A percentile compares a stretch with the other conserved stretches of the same genome.
These are phyloP conservation scores for Pterocles burchelli DNA, from an alignment of 2,113 vertebrate species.

Conservation along the genomic window DNA sequence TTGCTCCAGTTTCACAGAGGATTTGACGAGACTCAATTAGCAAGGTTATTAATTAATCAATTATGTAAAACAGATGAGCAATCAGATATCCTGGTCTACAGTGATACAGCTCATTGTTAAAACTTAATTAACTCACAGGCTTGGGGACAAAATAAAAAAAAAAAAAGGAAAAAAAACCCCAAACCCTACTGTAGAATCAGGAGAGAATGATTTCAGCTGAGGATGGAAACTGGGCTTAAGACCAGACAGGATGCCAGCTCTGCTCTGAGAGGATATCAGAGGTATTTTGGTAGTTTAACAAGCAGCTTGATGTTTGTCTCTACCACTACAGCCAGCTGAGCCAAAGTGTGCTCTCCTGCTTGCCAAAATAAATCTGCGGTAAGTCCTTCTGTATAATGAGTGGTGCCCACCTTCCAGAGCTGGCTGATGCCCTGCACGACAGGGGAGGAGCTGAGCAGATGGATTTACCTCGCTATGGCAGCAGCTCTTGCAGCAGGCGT, in stretches of 20 bases:
- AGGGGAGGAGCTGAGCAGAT: background rate
- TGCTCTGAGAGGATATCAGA: background rate
- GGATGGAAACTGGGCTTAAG: constrained; percentile 1
- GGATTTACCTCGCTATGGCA: rapidly evolving
- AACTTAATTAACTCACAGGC: constrained; percentile 53
- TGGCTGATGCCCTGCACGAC: background rate
- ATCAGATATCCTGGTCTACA: constrained; percentile 13
- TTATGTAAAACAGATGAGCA: constrained; percentile 60
- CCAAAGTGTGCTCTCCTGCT: background rate
- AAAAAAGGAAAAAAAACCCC: background rate
- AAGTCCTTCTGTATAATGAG: background rate
- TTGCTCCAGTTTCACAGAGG: background rate
- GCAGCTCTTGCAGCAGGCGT: background rate
- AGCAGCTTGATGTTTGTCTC: background rate
- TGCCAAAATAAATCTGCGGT: background rate
- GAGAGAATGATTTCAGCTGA: background rate
- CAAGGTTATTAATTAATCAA: constrained; percentile 67
- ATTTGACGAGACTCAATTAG: constrained; percentile 44
- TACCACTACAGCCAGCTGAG: background rate
- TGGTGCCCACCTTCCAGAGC: background rate
- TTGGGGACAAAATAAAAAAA: background rate
- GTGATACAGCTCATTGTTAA: constrained; percentile 36
- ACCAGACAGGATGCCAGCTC: background rate
- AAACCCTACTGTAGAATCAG: background rate
- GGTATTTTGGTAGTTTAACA: background rate